A percentile compares a stretch with the other conserved stretches of the same genome.
Conservation (phyloP, 1,140 invertebrate species). For the Drosophila seguyi region DNA sequence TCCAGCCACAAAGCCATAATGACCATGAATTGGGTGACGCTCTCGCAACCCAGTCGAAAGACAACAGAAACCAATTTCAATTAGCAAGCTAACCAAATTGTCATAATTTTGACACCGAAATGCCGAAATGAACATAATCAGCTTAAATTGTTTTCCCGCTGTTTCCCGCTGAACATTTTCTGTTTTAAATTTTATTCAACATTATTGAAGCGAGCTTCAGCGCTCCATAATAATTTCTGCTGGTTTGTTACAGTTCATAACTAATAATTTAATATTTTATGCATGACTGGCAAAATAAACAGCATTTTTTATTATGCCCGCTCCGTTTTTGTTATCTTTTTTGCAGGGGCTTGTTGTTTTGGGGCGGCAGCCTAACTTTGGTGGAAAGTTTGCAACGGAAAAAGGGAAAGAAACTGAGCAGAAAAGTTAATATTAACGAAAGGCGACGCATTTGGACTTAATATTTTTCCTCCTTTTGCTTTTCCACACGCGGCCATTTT, state of each 20-base stretch:
- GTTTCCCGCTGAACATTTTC: conserved; percentile 14
- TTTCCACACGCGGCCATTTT: conserved; percentile 60
- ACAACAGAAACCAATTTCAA: conserved; percentile 32
- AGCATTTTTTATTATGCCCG: conserved; percentile 54
- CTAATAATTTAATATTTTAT: conserved; percentile 84
- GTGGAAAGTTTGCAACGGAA: conserved; percentile 46
- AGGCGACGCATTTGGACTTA: conserved; percentile 77
- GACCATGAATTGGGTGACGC: neutral
- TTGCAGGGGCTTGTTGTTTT: conserved; percentile 25
- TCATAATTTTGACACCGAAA: conserved; percentile 32
- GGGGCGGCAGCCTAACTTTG: conserved; percentile 50
- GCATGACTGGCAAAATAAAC: conserved; percentile 80
- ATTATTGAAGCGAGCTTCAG: neutral
- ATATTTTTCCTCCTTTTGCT: conserved; percentile 51
- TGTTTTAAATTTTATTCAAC: conserved; percentile 17
- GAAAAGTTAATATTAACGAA: conserved; percentile 82
- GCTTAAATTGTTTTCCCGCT: conserved; percentile 46
- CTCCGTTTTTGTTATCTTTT: conserved; percentile 40
- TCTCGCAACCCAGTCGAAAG: neutral
- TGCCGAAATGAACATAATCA: conserved; percentile 32
- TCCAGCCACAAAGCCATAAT: neutral
- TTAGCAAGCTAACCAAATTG: conserved; percentile 32
- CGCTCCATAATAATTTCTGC: conserved; percentile 17
- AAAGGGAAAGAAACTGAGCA: conserved; percentile 71
- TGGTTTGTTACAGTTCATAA: conserved; percentile 60